Conservation (phyloP, 2,797 vertebrate genomes). For the Setipinna tenuifilis region DNA sequence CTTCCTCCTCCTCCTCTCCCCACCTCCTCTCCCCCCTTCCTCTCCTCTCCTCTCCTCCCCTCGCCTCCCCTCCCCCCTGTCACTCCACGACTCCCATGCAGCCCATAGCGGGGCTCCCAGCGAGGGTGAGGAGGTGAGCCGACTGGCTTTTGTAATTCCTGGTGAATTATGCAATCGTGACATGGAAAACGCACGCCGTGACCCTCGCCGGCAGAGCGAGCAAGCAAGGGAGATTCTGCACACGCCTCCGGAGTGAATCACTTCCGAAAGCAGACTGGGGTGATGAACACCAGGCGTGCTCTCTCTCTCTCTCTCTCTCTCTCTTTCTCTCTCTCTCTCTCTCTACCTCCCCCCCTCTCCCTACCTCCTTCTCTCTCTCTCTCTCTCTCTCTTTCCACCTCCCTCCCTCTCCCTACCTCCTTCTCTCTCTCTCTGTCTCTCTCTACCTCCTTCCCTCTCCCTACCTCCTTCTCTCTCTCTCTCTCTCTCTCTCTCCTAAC, state of each 20-base stretch:
- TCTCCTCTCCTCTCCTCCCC: background rate
- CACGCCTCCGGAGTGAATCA: slow-evolving; percentile 66
- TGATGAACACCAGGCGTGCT: slow-evolving; percentile 69
- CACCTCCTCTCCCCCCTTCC: background rate
- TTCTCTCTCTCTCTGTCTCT: background rate
- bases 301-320: slow-evolving; percentile 16
- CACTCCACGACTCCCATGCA: background rate
- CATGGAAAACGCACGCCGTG: slow-evolving; percentile 16
- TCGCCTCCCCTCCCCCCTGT: background rate
- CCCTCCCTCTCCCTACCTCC: slow-evolving; percentile 7
- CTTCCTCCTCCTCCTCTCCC: background rate
- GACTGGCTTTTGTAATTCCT: slow-evolving; percentile 16
- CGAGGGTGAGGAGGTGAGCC: background rate
- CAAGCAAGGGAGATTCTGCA: slow-evolving; percentile 52
- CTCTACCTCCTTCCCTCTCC: too few species aligned
- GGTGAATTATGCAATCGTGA: slow-evolving; percentile 31
- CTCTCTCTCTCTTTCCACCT: background rate
- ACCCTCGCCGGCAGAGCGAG: background rate
- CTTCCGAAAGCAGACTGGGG: slow-evolving; percentile 63
- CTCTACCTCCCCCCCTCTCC: background rate
- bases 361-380: background rate
- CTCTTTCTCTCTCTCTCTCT: background rate
- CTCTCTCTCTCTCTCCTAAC: background rate
- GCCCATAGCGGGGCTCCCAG: background rate
- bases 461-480: background rate